phyloP scores from a whole-genome alignment of 2,797 vertebrate species.

The Orestias chungarensis region DNA sequence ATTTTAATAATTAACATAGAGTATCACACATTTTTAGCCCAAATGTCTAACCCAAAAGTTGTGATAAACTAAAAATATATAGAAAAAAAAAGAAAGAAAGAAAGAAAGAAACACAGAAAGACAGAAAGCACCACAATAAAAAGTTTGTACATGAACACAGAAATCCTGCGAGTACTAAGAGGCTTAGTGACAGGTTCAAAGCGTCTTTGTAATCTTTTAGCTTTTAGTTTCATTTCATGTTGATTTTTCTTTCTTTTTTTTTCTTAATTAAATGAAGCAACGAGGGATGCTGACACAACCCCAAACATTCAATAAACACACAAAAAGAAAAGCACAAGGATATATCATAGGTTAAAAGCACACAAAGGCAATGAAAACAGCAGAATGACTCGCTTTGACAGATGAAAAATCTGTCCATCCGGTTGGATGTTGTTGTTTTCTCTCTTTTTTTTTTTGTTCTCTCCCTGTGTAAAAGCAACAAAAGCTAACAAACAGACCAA shows the following conservation, averaged over 20 bases:
- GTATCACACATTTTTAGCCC: background rate
- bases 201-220: constrained; percentile 84
- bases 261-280: constrained; percentile 79
- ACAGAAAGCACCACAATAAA: background rate
- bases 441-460: background rate
- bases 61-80: background rate
- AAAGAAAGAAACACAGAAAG: constrained; percentile 9
- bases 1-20: background rate
- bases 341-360: constrained; percentile 48
- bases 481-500: constrained; percentile 50
- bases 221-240: constrained; percentile 80
- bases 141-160: constrained; percentile 31
- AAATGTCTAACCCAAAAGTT: background rate
- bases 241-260: constrained; percentile 75
- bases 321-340: constrained; percentile 17
- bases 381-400: constrained; percentile 51
- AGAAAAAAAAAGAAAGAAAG: background rate
- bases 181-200: constrained; percentile 83
- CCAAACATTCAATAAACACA: constrained; percentile 29
- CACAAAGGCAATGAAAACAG: constrained; percentile 56
- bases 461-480: constrained; percentile 32
- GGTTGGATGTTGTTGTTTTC: constrained; percentile 17
- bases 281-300: constrained; percentile 41
- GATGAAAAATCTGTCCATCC: constrained; percentile 67
- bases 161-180: constrained; percentile 72